Evolutionary conservation across 2,113 vertebrate species (phyloP).

Genomic region (Tachysurus fulvidraco): DNA sequence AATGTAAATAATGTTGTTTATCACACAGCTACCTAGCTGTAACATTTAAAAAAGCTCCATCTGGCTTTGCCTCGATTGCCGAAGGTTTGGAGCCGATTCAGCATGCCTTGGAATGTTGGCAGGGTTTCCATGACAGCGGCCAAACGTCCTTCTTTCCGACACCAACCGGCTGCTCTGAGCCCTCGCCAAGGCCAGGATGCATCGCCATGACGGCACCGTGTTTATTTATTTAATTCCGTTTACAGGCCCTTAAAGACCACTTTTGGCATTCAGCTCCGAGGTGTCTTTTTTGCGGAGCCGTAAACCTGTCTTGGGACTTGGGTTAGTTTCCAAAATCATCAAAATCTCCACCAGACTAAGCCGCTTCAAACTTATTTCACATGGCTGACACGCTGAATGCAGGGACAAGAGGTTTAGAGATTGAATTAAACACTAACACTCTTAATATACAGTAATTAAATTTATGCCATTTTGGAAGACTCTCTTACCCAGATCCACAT

Average conservation of each 20-base stretch:
- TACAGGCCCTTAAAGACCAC: background rate
- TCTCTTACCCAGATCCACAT: no score
- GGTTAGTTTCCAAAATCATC: background rate
- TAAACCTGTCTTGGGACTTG: background rate
- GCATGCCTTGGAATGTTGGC: conserved; percentile 62
- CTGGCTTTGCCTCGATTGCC: conserved; percentile 43
- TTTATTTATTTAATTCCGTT: conserved; percentile 33
- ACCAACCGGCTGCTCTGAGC: conserved; percentile 45
- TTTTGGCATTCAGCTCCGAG: background rate
- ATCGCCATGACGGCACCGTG: conserved; percentile 32
- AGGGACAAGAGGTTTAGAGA: background rate
- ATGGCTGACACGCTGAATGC: background rate
- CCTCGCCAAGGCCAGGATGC: conserved; percentile 26
- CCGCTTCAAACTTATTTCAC: conserved; percentile 10
- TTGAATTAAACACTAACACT: background rate
- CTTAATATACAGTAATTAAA: background rate
- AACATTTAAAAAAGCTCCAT: background rate
- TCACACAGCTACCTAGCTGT: no score
- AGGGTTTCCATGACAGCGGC: conserved; percentile 64
- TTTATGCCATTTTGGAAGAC: no score
- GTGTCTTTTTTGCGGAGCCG: background rate
- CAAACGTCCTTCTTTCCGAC: conserved; percentile 59
- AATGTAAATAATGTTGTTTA: background rate
- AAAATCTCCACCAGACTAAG: conserved; percentile 25
- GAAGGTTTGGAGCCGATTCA: conserved; percentile 53